Percentiles rank a stretch among this genome's conserved stretches.
Evolutionary conservation across 2,113 vertebrate genomes (phyloP).

Genomic region (Cynocephalus volans): DNA sequence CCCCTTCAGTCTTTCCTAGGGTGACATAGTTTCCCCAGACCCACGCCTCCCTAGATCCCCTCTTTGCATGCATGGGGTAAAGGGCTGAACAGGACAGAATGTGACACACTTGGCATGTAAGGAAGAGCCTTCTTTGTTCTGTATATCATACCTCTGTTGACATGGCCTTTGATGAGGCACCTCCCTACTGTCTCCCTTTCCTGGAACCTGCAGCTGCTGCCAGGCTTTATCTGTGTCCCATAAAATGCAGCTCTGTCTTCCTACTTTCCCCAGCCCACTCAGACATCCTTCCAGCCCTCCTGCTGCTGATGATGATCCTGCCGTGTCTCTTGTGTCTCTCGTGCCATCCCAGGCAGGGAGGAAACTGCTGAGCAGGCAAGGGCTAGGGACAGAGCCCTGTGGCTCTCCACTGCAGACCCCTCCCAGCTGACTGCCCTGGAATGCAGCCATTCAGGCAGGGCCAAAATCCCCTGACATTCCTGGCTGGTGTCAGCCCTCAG

Average conservation of each 20-base stretch:
- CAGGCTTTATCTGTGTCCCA: too few relatives aligned
- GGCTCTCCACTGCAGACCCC: not conserved
- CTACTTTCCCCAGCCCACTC: not conserved
- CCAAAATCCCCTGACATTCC: not conserved
- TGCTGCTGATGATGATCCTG: not conserved
- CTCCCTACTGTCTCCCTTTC: fast-evolving
- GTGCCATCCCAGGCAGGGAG: not conserved
- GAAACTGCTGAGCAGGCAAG: not conserved
- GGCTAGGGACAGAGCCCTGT: not conserved
- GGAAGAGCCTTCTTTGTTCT: not conserved
- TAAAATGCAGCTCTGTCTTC: not conserved
- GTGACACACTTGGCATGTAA: not conserved
- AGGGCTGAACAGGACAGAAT: not conserved
- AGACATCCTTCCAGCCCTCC: not conserved
- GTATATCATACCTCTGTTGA: not conserved
- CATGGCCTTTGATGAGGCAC: not conserved
- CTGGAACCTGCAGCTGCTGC: not conserved
- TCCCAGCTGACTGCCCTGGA: not conserved
- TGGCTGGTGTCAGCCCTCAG: not conserved
- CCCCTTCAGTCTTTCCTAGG: not conserved
- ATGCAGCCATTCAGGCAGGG: not conserved
- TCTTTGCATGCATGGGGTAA: not conserved
- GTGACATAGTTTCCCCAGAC: not conserved
- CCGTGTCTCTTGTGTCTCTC: fast-evolving
- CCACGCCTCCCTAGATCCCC: fast-evolving